phyloP scores from a whole-genome alignment of 35 echinoderm and acorn worm species.

The Hemicentrotus pulcherrimus region DNA sequence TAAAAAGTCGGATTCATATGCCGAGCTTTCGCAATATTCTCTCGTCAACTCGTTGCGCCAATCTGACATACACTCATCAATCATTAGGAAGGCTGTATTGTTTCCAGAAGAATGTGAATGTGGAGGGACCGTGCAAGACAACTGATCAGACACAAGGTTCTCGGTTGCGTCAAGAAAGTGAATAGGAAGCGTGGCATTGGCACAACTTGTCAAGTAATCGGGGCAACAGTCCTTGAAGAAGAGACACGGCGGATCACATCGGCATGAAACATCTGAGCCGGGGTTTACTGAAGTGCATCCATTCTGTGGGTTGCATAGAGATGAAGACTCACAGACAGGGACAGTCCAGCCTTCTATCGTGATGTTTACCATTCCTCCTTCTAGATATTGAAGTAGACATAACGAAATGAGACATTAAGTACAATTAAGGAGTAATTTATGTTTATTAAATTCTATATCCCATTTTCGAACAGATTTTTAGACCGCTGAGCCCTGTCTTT shows the following conservation, averaged over 20 bases:
- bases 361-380: not conserved
- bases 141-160: not conserved
- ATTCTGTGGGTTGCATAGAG: not conserved
- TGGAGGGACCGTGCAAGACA: not conserved
- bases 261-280: not conserved
- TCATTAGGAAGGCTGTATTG: not conserved
- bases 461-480: too few relatives aligned
- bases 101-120: not conserved
- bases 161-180: not conserved
- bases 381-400: not conserved
- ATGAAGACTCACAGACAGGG: not conserved
- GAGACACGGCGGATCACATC: not conserved
- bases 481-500: too few relatives aligned
- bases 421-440: too few relatives aligned
- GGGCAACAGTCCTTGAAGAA: not conserved
- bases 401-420: too few relatives aligned
- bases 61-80: not conserved
- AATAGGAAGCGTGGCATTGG: not conserved
- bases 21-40: not conserved
- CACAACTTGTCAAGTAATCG: not conserved
- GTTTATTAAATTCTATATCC: too few relatives aligned
- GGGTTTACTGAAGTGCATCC: not conserved
- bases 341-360: not conserved
- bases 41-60: not conserved
- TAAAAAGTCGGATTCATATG: not conserved